Evolutionary conservation across 2,113 vertebrate genomes (phyloP), one percentile per base, ranked within the genome.

Genomic region (Athene noctua): DNA sequence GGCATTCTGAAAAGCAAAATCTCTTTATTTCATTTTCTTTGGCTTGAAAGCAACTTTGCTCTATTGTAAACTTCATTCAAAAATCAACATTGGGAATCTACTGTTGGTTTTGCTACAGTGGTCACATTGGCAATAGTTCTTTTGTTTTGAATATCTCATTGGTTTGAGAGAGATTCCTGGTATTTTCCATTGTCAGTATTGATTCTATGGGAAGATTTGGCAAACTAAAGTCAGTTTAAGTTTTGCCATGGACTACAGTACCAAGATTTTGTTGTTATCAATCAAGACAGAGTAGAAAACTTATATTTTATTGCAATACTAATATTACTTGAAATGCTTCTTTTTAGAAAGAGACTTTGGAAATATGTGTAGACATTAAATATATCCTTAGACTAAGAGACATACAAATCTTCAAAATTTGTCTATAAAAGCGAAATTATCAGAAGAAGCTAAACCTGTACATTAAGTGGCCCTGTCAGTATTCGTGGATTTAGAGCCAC

Each of bases 291-390:
- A 78, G 67, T 42, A 88, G 71, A 82, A 54, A 77, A 52, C 15
- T 91, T 90, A 22, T 0, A 44, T 92, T 81, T 92, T 82, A 85
- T 18, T 88, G 74, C 46, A 71, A 26, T 78, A 44, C 65, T 94
- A 93, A 65, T 84, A 55, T 44, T 95, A 94, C 85, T 96, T 95
- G 86, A 94, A 93, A 73, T 94, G 22, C 44, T 94, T 93, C 13
- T 1, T 94, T 88, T 86, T 90, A 86, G 72, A 88, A 80, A 72
- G 54, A 88, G 62, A 62, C 74, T 82, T 91, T 44, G 34, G 71
- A 88, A 85, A 92, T 72, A 42, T 82, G 11, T 71, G 18, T 91
- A 85, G 74, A 32, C 61, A 15, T 82, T 32, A 95, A 87, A 71
- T 77, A 34, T 30, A 72, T 79, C 18, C 15, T 66, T 68, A 47